Evolutionary conservation across 2,113 vertebrate genomes (phyloP), one percentile per base, ranked within the genome.

Genomic region (Galeopterus variegatus): DNA sequence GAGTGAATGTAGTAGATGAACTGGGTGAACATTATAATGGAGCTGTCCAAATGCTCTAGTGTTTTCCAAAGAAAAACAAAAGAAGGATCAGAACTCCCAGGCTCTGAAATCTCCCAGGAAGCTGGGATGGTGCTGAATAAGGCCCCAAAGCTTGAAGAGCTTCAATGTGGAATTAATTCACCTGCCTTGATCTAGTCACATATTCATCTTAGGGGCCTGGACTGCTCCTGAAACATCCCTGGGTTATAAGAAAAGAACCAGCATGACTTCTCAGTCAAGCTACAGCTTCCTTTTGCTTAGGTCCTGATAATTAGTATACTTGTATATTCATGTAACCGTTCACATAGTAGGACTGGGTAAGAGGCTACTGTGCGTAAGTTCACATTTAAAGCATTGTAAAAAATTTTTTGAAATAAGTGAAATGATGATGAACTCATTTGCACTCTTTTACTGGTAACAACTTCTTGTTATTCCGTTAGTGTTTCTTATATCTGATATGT

Each of bases 31-130:
- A 90, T 9, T 81, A 1, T 50, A 9, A 5, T 72, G 45, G 23
- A 76, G 6, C 31, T 79, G 14, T 54, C n/a, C 33, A 75, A 45
- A 69, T 62, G 64, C 28, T 41, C 10, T 56, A 28, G 15, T 60
- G 23, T 41, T 95, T 88, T 94, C 52, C n/a, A 88, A 87, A 79
- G 69, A 69, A 94, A 75, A 93, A 15, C 19, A 76, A 86, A 81
- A 64, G 21, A 24, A 56, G 28, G 50, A 28, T 82, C 24, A 87
- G 21, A 92, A 45, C 6, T 83, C 17, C 6, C 10, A 69, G 26
- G 14, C 52, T 26, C 8, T 45, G 69, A 76, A n/a, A 56, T 96
- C n/a, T 90, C 26, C 14, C 26, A 67, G 58, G 12, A 62, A 72
- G 77, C 8, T 85, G 31, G 23, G 19, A 56, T 79, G 9, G 8